Evolutionary conservation across 2,113 vertebrate species (phyloP).

Genomic region (Bubo blakistoni): DNA sequence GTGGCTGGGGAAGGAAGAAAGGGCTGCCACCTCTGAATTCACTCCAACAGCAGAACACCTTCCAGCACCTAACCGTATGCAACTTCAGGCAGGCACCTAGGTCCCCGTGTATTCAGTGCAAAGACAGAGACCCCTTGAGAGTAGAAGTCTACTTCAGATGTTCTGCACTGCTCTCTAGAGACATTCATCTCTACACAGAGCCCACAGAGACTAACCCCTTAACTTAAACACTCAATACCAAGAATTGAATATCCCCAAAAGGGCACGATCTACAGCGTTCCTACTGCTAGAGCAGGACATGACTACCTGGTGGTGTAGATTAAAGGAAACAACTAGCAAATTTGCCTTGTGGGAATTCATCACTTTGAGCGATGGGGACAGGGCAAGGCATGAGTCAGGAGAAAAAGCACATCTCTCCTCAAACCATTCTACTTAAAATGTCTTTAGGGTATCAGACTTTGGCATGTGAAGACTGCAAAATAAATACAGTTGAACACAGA

Average conservation of each 20-base stretch:
- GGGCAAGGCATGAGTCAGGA: background rate
- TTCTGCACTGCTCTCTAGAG: background rate
- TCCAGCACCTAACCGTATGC: rapidly evolving
- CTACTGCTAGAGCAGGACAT: background rate
- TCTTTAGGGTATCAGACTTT: background rate
- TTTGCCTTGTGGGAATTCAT: background rate
- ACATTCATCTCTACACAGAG: background rate
- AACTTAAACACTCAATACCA: background rate
- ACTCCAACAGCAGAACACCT: background rate
- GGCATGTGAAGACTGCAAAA: background rate
- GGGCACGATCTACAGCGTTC: background rate
- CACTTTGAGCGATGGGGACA: background rate
- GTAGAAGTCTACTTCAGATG: background rate
- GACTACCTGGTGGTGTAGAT: background rate
- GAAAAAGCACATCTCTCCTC: background rate
- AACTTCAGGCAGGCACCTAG: background rate
- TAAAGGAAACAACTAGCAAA: background rate
- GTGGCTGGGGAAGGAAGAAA: background rate
- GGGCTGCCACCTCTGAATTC: background rate
- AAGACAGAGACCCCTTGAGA: background rate
- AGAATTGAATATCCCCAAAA: background rate
- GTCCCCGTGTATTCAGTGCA: background rate
- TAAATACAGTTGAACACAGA: background rate
- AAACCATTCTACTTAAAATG: background rate
- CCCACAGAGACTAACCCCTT: background rate